phyloP scores from a whole-genome alignment of 1,140 invertebrate species.

The Stratiolaelaps scimitus region DNA sequence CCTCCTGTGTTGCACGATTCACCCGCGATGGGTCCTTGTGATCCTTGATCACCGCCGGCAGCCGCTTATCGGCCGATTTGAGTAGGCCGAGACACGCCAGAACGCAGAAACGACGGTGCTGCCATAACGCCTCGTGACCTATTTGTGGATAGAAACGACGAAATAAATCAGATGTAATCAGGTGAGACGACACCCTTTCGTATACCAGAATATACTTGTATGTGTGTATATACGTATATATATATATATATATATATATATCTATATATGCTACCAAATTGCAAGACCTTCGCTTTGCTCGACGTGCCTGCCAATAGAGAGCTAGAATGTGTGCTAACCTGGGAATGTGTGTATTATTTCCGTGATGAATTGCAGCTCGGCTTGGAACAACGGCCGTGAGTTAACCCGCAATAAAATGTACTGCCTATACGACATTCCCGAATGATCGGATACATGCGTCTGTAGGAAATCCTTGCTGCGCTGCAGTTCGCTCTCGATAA shows the following conservation, averaged over 20 bases:
- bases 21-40: neutral
- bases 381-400: slow-evolving; percentile 6
- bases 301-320: neutral
- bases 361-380: slow-evolving; percentile 1
- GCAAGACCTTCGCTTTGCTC: no score
- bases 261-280: no score
- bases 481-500: slow-evolving; percentile 22
- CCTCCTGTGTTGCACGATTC: neutral
- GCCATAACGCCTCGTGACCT: slow-evolving; percentile 17
- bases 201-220: neutral
- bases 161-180: neutral
- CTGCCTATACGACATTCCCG: slow-evolving; percentile 14
- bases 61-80: slow-evolving; percentile 15
- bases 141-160: neutral
- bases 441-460: slow-evolving; percentile 9
- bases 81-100: slow-evolving; percentile 2
- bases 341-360: slow-evolving; percentile 17
- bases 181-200: neutral
- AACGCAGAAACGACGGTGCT: slow-evolving; percentile 20
- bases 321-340: no score
- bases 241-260: no score
- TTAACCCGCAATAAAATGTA: slow-evolving; percentile 10
- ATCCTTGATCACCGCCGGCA: neutral
- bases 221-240: neutral
- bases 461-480: slow-evolving; percentile 22